Evolutionary conservation across 2,113 vertebrate genomes (phyloP).

Genomic region (Tragelaphus strepsiceros): DNA sequence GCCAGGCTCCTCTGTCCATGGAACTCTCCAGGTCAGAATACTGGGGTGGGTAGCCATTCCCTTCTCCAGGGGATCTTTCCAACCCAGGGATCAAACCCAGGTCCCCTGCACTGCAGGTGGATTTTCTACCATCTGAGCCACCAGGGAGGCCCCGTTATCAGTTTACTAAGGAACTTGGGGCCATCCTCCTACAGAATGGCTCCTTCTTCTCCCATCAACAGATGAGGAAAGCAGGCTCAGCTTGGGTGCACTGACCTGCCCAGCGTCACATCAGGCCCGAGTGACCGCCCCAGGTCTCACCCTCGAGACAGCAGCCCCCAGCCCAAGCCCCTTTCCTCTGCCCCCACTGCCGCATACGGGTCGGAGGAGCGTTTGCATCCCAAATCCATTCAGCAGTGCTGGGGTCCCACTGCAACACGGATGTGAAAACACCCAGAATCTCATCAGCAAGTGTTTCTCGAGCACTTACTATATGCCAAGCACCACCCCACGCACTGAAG

Average conservation of each 20-base stretch:
- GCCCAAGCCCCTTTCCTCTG: neutral
- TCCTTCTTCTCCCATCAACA: neutral
- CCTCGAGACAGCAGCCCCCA: neutral
- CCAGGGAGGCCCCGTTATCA: neutral
- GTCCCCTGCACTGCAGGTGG: neutral
- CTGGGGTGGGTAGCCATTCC: neutral
- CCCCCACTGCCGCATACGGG: neutral
- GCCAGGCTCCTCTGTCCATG: neutral
- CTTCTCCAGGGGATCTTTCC: neutral
- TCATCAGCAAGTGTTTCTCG: neutral
- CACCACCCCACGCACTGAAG: neutral
- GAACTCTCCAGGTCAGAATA: neutral
- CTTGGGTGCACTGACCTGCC: too few relatives aligned
- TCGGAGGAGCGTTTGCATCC: neutral
- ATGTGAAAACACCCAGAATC: neutral
- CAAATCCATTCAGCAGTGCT: neutral
- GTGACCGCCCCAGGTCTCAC: neutral
- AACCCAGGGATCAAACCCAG: neutral
- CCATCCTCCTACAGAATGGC: fast-evolving
- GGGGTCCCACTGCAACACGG: fast-evolving
- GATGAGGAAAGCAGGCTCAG: neutral
- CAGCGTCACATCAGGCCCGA: neutral
- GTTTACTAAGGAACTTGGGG: too few relatives aligned
- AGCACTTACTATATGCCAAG: neutral
- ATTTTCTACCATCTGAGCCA: neutral